A percentile compares a stretch with the other conserved stretches of the same genome.
Evolutionary conservation across 1,140 invertebrate genomes (phyloP).

Genomic region (Littorina saxatilis): DNA sequence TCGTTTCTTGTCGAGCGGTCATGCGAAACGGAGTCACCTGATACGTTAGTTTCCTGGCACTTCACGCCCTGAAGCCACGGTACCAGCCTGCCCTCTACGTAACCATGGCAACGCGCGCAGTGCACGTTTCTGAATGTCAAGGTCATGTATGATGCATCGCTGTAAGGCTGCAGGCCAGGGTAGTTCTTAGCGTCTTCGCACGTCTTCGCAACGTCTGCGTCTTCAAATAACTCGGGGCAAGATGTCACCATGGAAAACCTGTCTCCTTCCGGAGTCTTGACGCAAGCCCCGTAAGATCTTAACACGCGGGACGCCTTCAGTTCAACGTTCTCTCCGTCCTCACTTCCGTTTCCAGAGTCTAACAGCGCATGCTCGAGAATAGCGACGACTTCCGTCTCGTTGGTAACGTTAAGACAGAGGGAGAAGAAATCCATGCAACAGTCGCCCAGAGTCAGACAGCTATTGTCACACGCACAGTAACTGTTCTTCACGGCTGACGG

Average conservation of each 20-base stretch:
- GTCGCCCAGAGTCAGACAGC: constrained; percentile 23
- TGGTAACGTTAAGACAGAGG: constrained; percentile 22
- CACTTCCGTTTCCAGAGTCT: background rate
- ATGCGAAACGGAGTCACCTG: background rate
- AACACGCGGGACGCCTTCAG: constrained; percentile 3
- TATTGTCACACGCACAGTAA: constrained; percentile 20
- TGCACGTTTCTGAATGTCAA: constrained; percentile 18
- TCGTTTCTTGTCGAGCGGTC: background rate
- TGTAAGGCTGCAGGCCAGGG: constrained; percentile 20
- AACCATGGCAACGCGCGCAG: constrained; percentile 33
- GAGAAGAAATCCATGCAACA: constrained; percentile 34
- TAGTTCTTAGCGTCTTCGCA: constrained; percentile 2
- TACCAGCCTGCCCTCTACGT: background rate
- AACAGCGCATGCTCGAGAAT: constrained; percentile 21
- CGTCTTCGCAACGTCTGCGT: background rate
- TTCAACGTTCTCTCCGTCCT: background rate
- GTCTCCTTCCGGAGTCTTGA: constrained; percentile 11
- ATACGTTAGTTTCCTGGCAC: background rate
- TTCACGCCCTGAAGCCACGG: constrained; percentile 13
- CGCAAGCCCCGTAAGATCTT: constrained; percentile 15
- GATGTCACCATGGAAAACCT: background rate
- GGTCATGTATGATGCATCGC: background rate
- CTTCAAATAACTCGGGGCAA: background rate
- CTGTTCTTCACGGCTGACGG: background rate
- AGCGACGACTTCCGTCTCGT: constrained; percentile 8